phyloP scores from a whole-genome alignment of 2,888 invertebrate genomes.

The Tetrapedia diversipes region DNA sequence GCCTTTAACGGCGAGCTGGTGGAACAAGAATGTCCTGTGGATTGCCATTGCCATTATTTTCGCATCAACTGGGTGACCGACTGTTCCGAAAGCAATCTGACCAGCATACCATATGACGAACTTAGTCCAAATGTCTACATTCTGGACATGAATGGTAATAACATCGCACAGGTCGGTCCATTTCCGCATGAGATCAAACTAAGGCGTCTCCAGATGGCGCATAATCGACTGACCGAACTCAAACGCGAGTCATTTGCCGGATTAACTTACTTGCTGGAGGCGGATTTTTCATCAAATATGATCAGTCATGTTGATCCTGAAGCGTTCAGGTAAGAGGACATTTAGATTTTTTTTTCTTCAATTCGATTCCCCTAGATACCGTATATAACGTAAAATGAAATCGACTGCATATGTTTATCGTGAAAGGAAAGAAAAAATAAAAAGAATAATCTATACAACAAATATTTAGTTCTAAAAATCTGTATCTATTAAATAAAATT shows the following conservation, averaged over 20 bases:
- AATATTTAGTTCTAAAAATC: too few species aligned
- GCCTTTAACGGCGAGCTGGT: conserved; percentile 86
- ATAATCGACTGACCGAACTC: conserved; percentile 86
- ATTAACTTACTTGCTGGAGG: conserved; percentile 87
- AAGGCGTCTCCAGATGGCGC: conserved; percentile 88
- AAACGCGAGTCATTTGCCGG: conserved; percentile 86
- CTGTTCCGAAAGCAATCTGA: conserved; percentile 89
- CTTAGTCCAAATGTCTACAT: conserved; percentile 89
- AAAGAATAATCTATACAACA: too few species aligned
- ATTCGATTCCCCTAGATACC: background rate
- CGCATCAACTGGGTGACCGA: conserved; percentile 91
- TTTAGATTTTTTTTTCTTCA: background rate
- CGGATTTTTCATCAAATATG: conserved; percentile 88
- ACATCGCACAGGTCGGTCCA: conserved; percentile 85
- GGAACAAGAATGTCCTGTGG: conserved; percentile 89
- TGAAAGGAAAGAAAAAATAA: background rate
- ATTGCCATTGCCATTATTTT: conserved; percentile 90
- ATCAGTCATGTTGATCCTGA: conserved; percentile 87
- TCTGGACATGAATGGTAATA: conserved; percentile 88
- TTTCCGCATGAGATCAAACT: conserved; percentile 89
- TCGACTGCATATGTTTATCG: background rate
- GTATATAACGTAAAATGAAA: too few species aligned
- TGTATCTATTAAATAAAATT: too few species aligned
- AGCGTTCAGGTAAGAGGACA: conserved; percentile 85
- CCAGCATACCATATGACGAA: conserved; percentile 87